Evolutionary conservation across 1,140 invertebrate genomes (phyloP).

Genomic region (Heliothis subflexa): DNA sequence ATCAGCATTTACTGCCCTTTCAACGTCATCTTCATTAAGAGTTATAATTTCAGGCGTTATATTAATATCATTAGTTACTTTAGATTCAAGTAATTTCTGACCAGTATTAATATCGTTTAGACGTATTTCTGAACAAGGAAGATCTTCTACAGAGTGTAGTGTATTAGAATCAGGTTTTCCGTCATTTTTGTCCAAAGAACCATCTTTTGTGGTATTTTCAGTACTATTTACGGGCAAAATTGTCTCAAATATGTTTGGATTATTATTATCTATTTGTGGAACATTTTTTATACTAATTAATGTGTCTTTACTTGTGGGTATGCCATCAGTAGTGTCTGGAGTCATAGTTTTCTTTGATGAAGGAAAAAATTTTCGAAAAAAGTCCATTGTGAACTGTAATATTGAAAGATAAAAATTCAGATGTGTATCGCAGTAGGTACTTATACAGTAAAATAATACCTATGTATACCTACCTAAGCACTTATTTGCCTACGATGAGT

Average conservation of each 20-base stretch:
- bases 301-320: background rate
- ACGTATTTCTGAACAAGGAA: no score
- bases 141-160: no score
- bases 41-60: no score
- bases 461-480: no score
- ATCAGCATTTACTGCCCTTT: background rate
- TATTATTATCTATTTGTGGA: background rate
- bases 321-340: background rate
- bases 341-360: background rate
- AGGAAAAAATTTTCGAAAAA: background rate
- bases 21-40: background rate
- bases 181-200: no score
- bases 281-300: background rate
- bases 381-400: background rate
- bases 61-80: no score
- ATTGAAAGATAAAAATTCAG: background rate
- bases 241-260: background rate
- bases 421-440: no score
- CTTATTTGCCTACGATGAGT: no score
- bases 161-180: background rate
- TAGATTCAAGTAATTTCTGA: no score
- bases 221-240: background rate
- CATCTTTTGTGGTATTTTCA: background rate
- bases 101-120: no score
- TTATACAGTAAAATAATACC: no score